These are phyloP conservation scores for Amorpha juglandis DNA, from an alignment of 2,888 invertebrate genomes.

Conservation along the genomic window DNA sequence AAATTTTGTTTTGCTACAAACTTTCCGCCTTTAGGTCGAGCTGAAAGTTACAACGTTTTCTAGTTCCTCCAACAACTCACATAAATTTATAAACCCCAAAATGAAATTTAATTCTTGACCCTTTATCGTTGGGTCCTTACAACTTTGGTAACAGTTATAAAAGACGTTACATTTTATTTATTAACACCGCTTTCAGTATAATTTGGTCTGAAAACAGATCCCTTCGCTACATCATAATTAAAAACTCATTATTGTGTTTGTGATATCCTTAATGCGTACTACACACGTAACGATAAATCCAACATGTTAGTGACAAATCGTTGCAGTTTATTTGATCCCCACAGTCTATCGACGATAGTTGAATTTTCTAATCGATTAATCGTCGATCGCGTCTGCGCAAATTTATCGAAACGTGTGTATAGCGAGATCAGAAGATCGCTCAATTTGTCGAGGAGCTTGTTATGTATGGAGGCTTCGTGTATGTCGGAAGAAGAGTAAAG, in stretches of 20 bases:
- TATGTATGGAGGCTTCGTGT: too few species aligned
- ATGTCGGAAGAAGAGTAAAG: too few species aligned
- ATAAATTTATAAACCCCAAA: conserved; percentile 64
- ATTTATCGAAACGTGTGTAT: too few species aligned
- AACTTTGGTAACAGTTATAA: conserved; percentile 37
- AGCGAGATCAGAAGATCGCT: too few species aligned
- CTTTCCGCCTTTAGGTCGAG: conserved; percentile 58
- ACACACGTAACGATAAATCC: too few species aligned
- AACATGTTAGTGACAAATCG: too few species aligned
- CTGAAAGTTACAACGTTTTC: conserved; percentile 66
- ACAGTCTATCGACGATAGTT: too few species aligned
- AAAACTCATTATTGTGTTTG: neutral
- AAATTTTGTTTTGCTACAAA: conserved; percentile 73
- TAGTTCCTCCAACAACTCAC: conserved; percentile 60
- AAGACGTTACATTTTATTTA: conserved; percentile 25
- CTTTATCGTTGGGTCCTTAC: conserved; percentile 47
- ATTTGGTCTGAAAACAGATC: neutral
- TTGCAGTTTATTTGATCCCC: too few species aligned
- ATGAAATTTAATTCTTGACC: conserved; percentile 65
- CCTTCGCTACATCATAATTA: conserved; percentile 2
- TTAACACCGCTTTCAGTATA: conserved; percentile 11
- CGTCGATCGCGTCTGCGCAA: too few species aligned
- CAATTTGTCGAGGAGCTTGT: too few species aligned
- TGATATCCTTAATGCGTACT: too few species aligned
- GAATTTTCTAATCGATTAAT: too few species aligned